Conservation (phyloP, 2,888 invertebrate genomes). For the Spilarctia lutea region DNA sequence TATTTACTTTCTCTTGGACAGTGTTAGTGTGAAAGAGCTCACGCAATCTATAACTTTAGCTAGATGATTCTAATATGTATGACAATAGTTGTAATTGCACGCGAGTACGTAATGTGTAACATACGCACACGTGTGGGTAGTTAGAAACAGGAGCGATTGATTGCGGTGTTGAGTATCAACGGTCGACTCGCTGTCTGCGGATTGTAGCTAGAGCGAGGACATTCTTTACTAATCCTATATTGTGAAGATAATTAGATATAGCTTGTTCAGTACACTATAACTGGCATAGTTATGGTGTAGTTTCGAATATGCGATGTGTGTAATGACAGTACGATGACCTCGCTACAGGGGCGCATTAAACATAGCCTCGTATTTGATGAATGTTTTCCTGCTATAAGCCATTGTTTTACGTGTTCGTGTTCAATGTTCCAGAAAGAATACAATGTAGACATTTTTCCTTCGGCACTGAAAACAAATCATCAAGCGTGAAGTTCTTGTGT, state of each 20-base stretch:
- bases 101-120: conserved; percentile 34
- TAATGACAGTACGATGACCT: conserved; percentile 56
- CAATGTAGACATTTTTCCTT: conserved; percentile 58
- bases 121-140: conserved; percentile 46
- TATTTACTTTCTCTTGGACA: background rate
- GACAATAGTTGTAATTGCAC: conserved; percentile 25
- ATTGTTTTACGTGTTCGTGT: conserved; percentile 61
- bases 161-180: conserved; percentile 55
- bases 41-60: conserved; percentile 5
- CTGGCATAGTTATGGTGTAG: conserved; percentile 55
- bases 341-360: conserved; percentile 46
- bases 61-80: background rate
- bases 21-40: background rate
- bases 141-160: conserved; percentile 55
- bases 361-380: conserved; percentile 59
- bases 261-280: conserved; percentile 46
- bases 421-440: conserved; percentile 65
- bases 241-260: conserved; percentile 42
- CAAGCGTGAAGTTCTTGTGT: conserved; percentile 38
- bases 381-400: conserved; percentile 65
- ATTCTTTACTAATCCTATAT: conserved; percentile 53
- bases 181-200: conserved; percentile 65
- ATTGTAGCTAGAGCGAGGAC: conserved; percentile 45
- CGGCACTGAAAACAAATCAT: conserved; percentile 48
- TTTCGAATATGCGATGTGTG: conserved; percentile 56